A percentile compares a stretch with the other conserved stretches of the same genome.
Conservation (phyloP, 2,113 vertebrate species). For the Mormyrus iriodes region DNA sequence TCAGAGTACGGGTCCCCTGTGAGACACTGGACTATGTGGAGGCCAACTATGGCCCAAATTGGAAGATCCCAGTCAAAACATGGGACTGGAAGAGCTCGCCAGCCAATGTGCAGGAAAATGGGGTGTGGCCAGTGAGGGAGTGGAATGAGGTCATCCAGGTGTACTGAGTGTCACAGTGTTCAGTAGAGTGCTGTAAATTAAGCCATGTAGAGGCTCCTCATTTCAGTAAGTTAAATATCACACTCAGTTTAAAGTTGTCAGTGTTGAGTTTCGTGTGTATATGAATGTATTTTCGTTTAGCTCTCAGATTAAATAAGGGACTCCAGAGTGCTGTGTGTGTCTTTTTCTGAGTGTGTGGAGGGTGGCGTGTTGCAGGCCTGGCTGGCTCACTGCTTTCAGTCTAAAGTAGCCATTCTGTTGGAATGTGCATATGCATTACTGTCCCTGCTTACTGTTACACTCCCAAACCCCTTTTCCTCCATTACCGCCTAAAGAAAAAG, state of each 20-base stretch:
- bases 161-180: slow-evolving; percentile 50
- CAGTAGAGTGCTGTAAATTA: not conserved
- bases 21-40: slow-evolving; percentile 71
- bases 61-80: slow-evolving; percentile 68
- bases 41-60: slow-evolving; percentile 77
- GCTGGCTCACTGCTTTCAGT: no score
- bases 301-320: not conserved
- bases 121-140: slow-evolving; percentile 72
- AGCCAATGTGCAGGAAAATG: slow-evolving; percentile 71
- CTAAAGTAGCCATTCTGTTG: no score
- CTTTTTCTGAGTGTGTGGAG: not conserved
- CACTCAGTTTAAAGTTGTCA: not conserved
- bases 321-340: not conserved
- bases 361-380: not conserved
- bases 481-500: not conserved
- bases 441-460: not conserved
- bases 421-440: not conserved
- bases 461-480: not conserved
- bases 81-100: slow-evolving; percentile 88
- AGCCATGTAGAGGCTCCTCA: not conserved
- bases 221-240: not conserved
- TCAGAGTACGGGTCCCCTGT: slow-evolving; percentile 73
- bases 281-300: not conserved
- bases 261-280: not conserved
- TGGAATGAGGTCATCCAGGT: slow-evolving; percentile 81